phyloP scores from a whole-genome alignment of 2,888 invertebrate genomes.

The Tiliacea citrago region DNA sequence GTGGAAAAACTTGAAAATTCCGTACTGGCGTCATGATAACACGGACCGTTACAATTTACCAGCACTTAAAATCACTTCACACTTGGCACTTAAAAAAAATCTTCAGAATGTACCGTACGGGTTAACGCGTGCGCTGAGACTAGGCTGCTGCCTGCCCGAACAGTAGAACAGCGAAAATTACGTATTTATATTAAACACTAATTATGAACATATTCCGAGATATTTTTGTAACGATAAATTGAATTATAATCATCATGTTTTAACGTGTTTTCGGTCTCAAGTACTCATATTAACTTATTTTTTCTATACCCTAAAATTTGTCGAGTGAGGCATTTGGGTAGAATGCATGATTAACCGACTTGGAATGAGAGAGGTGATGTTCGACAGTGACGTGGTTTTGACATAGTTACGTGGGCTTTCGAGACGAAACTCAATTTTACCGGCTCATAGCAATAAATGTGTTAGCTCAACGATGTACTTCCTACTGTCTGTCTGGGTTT shows the following conservation, averaged over 20 bases:
- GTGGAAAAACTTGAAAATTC: constrained; percentile 68
- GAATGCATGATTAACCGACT: constrained; percentile 40
- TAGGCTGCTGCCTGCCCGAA: constrained; percentile 70
- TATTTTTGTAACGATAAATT: constrained; percentile 75
- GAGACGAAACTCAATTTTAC: constrained; percentile 24
- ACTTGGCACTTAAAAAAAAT: constrained; percentile 78
- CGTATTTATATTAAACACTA: constrained; percentile 84
- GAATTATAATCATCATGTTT: constrained; percentile 67
- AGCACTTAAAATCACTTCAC: constrained; percentile 81
- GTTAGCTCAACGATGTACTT: constrained; percentile 21
- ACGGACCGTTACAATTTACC: constrained; percentile 85
- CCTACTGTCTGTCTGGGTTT: background rate
- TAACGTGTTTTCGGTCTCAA: constrained; percentile 48
- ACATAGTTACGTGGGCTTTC: constrained; percentile 29
- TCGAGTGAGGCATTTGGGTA: constrained; percentile 30
- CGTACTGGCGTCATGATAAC: constrained; percentile 86
- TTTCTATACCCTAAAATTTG: constrained; percentile 35
- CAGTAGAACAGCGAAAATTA: constrained; percentile 74
- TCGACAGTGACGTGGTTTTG: constrained; percentile 25
- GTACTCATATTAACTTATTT: constrained; percentile 21
- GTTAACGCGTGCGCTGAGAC: constrained; percentile 79
- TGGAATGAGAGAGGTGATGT: constrained; percentile 22
- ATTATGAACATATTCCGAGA: constrained; percentile 81
- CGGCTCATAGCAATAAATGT: constrained; percentile 24
- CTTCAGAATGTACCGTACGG: constrained; percentile 82